These are phyloP conservation scores for Ormia ochracea DNA, from an alignment of 2,888 invertebrate genomes.

Conservation along the genomic window DNA sequence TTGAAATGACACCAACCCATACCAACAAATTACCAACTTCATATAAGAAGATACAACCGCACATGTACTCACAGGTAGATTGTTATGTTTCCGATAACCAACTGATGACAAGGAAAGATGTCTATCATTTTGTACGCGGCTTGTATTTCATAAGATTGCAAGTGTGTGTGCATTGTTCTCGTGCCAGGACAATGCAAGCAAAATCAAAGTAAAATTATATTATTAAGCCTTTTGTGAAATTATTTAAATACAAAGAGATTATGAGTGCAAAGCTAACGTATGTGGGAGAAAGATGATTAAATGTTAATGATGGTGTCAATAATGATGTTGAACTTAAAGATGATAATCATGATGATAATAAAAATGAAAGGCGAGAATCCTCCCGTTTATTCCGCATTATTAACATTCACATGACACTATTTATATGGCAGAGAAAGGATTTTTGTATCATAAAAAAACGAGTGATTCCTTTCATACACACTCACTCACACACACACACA, in stretches of 20 bases:
- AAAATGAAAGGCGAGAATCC: neutral
- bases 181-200: neutral
- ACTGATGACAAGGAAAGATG: conserved; percentile 51
- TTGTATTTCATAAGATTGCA: neutral
- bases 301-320: neutral
- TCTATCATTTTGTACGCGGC: conserved; percentile 45
- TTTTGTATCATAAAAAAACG: neutral
- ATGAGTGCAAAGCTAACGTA: neutral
- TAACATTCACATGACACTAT: neutral
- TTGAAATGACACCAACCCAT: too few relatives aligned
- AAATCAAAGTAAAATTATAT: conserved; percentile 47
- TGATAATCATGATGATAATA: neutral
- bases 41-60: neutral
- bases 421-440: neutral
- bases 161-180: neutral
- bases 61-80: neutral
- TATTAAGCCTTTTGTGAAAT: conserved; percentile 55
- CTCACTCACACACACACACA: neutral
- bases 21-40: too few relatives aligned
- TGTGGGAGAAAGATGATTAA: neutral
- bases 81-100: neutral
- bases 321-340: neutral
- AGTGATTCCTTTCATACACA: neutral
- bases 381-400: neutral
- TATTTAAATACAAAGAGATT: conserved; percentile 53